Percentiles rank a stretch among this genome's conserved stretches.
phyloP scores from a whole-genome alignment of 2,113 vertebrate genomes.

The Tragelaphus imberbis region DNA sequence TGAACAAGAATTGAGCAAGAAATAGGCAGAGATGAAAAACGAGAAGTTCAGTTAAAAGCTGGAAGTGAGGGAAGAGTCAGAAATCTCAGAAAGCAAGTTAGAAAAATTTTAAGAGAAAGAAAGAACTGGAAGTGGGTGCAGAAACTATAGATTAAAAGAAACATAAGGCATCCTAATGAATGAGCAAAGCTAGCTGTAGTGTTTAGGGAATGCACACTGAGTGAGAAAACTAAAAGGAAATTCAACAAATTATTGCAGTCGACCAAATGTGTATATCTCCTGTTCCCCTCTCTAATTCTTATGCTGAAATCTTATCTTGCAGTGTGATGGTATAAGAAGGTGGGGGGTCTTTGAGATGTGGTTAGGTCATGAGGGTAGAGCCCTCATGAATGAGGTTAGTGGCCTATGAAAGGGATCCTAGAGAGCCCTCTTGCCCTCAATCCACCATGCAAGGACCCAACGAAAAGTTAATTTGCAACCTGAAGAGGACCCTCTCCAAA shows the following conservation, averaged over 20 bases:
- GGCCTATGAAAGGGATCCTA: background rate
- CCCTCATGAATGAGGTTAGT: background rate
- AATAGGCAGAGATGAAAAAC: background rate
- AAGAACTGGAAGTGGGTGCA: background rate
- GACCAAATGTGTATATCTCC: background rate
- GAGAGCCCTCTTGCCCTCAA: background rate
- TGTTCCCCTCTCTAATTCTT: background rate
- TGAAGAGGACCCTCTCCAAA: background rate
- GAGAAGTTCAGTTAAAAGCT: background rate
- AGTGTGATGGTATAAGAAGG: background rate
- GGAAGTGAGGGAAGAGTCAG: background rate
- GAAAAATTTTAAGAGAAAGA: background rate
- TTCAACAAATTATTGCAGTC: background rate
- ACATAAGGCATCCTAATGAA: background rate
- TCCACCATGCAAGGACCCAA: background rate
- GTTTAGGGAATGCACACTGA: background rate
- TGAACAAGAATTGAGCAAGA: background rate
- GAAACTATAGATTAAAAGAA: background rate
- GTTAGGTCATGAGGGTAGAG: background rate
- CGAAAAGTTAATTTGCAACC: background rate
- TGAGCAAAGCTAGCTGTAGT: background rate
- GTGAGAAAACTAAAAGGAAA: background rate
- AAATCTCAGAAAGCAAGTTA: background rate
- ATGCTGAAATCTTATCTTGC: background rate
- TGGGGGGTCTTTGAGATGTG: background rate